Conservation (phyloP, 2,797 vertebrate genomes). For the Borostomias antarcticus region DNA sequence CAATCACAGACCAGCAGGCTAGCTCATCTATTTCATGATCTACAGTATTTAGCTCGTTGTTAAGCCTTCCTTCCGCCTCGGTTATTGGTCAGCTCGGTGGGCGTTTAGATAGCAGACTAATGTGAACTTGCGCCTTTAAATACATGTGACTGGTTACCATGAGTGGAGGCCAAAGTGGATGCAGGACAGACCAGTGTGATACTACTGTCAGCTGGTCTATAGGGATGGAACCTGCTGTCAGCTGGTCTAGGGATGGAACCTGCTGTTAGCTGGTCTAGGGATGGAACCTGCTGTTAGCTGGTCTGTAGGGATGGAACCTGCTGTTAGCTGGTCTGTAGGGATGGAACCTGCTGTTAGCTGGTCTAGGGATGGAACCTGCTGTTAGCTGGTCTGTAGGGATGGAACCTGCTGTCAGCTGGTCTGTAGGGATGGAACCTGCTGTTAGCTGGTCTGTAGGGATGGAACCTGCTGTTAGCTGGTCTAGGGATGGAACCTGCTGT, state of each 20-base stretch:
- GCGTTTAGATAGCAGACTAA: slow-evolving; percentile 57
- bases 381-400: slow-evolving; percentile 57
- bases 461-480: slow-evolving; percentile 43
- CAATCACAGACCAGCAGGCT: slow-evolving; percentile 57
- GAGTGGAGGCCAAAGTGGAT: slow-evolving; percentile 66
- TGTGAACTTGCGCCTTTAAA: slow-evolving; percentile 65
- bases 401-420: slow-evolving; percentile 39
- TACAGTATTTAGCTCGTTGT: slow-evolving; percentile 48
- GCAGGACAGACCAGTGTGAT: slow-evolving; percentile 64
- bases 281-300: slow-evolving; percentile 40
- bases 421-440: slow-evolving; percentile 51
- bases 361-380: slow-evolving; percentile 50
- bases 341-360: slow-evolving; percentile 44
- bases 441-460: slow-evolving; percentile 57
- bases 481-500: slow-evolving; percentile 50
- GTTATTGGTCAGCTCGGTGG: slow-evolving; percentile 31
- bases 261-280: slow-evolving; percentile 57
- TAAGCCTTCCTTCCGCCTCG: not conserved
- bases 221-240: slow-evolving; percentile 50
- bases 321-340: slow-evolving; percentile 58
- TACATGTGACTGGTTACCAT: slow-evolving; percentile 64
- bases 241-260: slow-evolving; percentile 49
- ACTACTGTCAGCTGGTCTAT: no score
- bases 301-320: slow-evolving; percentile 51
- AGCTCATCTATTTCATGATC: slow-evolving; percentile 50